A percentile compares a stretch with the other conserved stretches of the same genome.
Conservation (phyloP, 2,113 vertebrate genomes). For the Dolichotis patagonum region DNA sequence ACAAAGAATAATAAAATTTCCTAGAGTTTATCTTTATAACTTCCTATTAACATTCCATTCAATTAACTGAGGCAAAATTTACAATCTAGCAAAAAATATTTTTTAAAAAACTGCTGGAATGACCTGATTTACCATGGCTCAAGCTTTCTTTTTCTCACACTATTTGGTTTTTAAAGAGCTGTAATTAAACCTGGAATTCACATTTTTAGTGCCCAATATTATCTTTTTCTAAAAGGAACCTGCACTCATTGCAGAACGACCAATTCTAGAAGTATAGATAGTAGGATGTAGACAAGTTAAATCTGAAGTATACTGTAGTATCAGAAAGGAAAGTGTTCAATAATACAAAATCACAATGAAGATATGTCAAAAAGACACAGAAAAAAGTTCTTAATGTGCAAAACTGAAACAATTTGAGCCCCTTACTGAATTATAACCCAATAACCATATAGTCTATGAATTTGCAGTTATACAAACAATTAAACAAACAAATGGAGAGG, state of each 20-base stretch:
- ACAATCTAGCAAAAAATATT: constrained; percentile 18
- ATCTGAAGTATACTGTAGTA: not conserved
- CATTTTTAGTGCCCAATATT: constrained; percentile 19
- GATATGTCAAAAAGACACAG: not conserved
- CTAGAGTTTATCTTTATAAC: constrained; percentile 44
- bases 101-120: not conserved
- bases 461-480: not conserved
- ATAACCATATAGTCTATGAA: not conserved
- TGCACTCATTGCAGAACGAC: not conserved
- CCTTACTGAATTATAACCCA: not conserved
- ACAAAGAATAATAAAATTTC: constrained; percentile 27
- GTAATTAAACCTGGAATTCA: not conserved
- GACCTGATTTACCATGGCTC: not conserved
- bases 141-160: not conserved
- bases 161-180: constrained; percentile 37
- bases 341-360: constrained; percentile 5
- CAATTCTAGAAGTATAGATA: not conserved
- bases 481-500: not conserved
- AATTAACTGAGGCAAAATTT: constrained; percentile 2
- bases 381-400: not conserved
- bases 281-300: not conserved
- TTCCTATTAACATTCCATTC: not conserved
- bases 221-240: constrained; percentile 9
- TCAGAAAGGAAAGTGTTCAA: not conserved
- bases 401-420: not conserved